Conservation (phyloP, 2,797 vertebrate species). For the Sebastes melanostomus region DNA sequence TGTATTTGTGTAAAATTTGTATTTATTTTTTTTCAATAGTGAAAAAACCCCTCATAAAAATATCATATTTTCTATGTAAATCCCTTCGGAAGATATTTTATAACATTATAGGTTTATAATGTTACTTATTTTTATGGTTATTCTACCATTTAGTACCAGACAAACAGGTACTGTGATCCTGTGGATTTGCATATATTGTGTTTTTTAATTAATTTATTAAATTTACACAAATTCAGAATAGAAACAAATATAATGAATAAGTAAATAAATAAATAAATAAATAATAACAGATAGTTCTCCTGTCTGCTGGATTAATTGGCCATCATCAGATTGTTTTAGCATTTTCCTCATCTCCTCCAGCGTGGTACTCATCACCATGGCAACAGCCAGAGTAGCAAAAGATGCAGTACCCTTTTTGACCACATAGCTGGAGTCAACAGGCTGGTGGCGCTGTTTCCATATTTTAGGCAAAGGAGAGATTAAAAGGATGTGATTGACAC, state of each 20-base stretch:
- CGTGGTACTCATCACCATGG: constrained; percentile 51
- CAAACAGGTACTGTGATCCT: neutral
- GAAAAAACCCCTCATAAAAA: neutral
- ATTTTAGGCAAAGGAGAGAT: neutral
- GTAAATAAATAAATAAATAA: too few relatives aligned
- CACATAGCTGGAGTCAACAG: neutral
- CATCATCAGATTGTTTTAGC: neutral
- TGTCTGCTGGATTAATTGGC: neutral
- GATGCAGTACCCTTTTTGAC: constrained; percentile 16
- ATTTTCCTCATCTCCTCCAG: neutral
- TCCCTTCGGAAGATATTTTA: neutral
- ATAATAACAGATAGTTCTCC: neutral
- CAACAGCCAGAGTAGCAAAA: constrained; percentile 33
- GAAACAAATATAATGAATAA: neutral
- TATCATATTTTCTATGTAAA: neutral
- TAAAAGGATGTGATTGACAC: neutral
- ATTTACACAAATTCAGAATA: neutral
- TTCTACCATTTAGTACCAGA: too few relatives aligned
- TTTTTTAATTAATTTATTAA: neutral
- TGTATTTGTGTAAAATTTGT: neutral
- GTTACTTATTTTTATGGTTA: neutral
- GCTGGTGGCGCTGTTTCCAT: constrained; percentile 15
- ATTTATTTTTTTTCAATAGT: neutral
- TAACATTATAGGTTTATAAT: neutral
- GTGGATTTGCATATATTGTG: neutral